A percentile compares a stretch with the other conserved stretches of the same genome.
Evolutionary conservation across 2,888 invertebrate genomes (phyloP).

Genomic region (Podabrus alpinus): DNA sequence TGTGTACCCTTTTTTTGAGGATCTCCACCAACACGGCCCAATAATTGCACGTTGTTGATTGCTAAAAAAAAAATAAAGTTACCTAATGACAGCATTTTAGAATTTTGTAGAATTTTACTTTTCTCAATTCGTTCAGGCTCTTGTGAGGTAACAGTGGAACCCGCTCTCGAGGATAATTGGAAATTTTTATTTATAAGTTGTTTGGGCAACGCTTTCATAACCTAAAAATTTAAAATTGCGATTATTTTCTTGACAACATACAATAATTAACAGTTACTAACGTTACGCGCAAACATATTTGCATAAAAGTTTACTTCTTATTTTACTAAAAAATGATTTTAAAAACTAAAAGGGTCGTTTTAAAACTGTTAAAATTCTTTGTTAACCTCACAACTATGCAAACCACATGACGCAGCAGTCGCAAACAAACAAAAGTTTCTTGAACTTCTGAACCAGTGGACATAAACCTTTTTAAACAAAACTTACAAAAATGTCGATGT

Average conservation of each 20-base stretch:
- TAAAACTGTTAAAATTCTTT: not conserved
- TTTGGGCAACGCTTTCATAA: conserved; percentile 6
- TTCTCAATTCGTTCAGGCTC: conserved; percentile 52
- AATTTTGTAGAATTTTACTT: conserved; percentile 43
- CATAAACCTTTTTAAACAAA: too few relatives aligned
- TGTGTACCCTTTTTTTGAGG: conserved; percentile 83
- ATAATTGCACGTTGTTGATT: conserved; percentile 80
- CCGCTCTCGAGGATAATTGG: not conserved
- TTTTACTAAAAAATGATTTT: not conserved
- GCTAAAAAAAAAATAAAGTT: conserved; percentile 58
- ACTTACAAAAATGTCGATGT: too few relatives aligned
- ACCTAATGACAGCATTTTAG: not conserved
- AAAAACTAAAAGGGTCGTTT: not conserved
- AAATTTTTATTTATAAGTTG: not conserved
- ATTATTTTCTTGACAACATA: not conserved
- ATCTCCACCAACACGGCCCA: conserved; percentile 88
- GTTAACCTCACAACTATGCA: not conserved
- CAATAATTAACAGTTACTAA: not conserved
- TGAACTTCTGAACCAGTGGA: too few relatives aligned
- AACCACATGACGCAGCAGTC: too few relatives aligned
- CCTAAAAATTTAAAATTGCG: conserved; percentile 10
- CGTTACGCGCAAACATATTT: not conserved
- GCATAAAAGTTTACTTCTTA: not conserved
- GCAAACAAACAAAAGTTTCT: too few relatives aligned
- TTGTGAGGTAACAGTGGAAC: conserved; percentile 35